Percentiles rank a stretch among this genome's conserved stretches.
Conservation (phyloP, 2,888 invertebrate genomes). For the Synanthedon andrenaeformis region DNA sequence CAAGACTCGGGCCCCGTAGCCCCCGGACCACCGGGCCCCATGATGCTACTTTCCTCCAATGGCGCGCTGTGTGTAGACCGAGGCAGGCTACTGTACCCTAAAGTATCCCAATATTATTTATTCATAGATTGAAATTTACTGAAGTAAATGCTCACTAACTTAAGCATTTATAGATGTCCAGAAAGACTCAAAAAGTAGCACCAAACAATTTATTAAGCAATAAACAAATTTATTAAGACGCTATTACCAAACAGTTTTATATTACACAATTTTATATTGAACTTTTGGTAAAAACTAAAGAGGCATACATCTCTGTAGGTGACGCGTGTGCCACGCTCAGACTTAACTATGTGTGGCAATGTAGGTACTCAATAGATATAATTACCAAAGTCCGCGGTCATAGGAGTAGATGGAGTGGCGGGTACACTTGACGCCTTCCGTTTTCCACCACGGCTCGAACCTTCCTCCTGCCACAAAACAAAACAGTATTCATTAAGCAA, state of each 20-base stretch:
- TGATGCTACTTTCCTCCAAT: constrained; percentile 67
- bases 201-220: not conserved
- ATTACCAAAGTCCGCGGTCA: constrained; percentile 77
- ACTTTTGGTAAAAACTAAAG: too few relatives aligned
- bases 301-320: too few relatives aligned
- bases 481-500: not conserved
- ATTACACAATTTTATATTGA: too few relatives aligned
- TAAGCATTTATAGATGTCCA: not conserved
- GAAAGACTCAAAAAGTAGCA: not conserved
- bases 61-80: constrained; percentile 86
- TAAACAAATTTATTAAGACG: too few relatives aligned
- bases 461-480: constrained; percentile 29
- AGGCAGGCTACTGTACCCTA: constrained; percentile 87
- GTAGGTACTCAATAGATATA: not conserved
- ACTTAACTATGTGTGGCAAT: too few relatives aligned
- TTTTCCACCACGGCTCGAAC: constrained; percentile 61
- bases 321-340: too few relatives aligned
- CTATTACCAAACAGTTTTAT: too few relatives aligned
- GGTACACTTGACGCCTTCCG: constrained; percentile 89
- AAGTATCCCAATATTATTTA: not conserved
- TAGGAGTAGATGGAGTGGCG: constrained; percentile 87
- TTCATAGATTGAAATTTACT: not conserved
- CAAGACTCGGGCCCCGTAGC: constrained; percentile 35
- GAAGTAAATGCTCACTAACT: too few relatives aligned
- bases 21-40: constrained; percentile 35